Evolutionary conservation across 2,797 vertebrate species (phyloP).

Genomic region (Lutjanus campechanus): DNA sequence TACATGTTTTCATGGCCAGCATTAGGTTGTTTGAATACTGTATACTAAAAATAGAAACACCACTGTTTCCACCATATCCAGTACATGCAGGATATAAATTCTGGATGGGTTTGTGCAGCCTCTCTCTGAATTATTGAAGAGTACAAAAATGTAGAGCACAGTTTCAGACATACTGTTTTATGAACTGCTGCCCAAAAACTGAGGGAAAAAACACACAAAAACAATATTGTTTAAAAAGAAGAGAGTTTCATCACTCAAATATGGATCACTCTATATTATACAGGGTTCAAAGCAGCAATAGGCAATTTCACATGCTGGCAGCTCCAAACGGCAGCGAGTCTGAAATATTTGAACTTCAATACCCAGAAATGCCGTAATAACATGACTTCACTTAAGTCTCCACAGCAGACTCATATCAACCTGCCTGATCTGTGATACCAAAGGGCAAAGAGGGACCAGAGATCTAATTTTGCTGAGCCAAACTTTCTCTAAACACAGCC

Average conservation of each 20-base stretch:
- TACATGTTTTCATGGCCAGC: neutral
- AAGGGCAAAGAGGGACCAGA: neutral
- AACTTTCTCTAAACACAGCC: neutral
- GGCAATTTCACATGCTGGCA: neutral
- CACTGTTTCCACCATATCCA: neutral
- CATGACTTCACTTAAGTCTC: conserved; percentile 16
- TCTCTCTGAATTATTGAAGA: neutral
- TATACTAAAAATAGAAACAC: neutral
- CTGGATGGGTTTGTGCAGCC: neutral
- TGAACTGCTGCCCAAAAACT: too few relatives aligned
- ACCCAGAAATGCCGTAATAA: neutral
- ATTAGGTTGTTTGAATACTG: neutral
- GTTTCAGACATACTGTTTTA: neutral
- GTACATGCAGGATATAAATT: neutral
- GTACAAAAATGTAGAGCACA: neutral
- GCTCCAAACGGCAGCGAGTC: neutral
- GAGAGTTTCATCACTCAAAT: neutral
- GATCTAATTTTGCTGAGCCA: conserved; percentile 9
- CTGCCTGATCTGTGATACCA: conserved; percentile 1
- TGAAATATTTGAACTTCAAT: conserved; percentile 6
- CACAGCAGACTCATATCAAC: neutral
- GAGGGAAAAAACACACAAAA: neutral
- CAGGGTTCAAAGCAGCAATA: conserved; percentile 7
- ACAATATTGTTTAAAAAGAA: conserved; percentile 8
- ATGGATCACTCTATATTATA: neutral